Evolutionary conservation across 2,797 vertebrate species (phyloP).

Genomic region (Enteromius argenteus): DNA sequence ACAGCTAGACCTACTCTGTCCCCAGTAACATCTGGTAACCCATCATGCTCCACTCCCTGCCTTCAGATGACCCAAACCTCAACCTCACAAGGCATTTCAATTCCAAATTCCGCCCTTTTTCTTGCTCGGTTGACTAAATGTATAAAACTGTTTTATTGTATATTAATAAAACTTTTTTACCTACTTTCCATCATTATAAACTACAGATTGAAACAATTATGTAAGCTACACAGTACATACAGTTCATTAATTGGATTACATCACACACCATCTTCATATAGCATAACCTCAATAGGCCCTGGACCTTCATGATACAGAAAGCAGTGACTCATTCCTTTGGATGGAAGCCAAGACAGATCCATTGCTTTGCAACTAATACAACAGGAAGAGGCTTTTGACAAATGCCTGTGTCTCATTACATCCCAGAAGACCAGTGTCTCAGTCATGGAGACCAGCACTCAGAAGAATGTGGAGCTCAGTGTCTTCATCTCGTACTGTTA

Average conservation of each 20-base stretch:
- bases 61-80: conserved; percentile 69
- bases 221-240: neutral
- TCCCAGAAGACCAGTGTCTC: conserved; percentile 50
- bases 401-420: conserved; percentile 58
- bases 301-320: conserved; percentile 56
- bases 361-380: conserved; percentile 63
- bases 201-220: neutral
- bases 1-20: conserved; percentile 67
- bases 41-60: conserved; percentile 18
- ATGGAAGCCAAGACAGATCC: conserved; percentile 61
- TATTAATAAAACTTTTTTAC: neutral
- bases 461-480: conserved; percentile 35
- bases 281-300: conserved; percentile 55
- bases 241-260: conserved; percentile 40
- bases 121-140: conserved; percentile 63
- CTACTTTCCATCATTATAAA: neutral
- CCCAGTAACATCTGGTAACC: conserved; percentile 58
- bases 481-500: conserved; percentile 36
- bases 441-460: conserved; percentile 51
- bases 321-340: conserved; percentile 59
- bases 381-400: conserved; percentile 63
- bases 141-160: conserved; percentile 31
- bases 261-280: conserved; percentile 44
- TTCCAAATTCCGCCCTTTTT: conserved; percentile 74
- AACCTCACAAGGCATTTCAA: conserved; percentile 66